These are phyloP conservation scores for Enteromius paludinosus DNA, from an alignment of 2,797 vertebrate species.

Conservation along the genomic window DNA sequence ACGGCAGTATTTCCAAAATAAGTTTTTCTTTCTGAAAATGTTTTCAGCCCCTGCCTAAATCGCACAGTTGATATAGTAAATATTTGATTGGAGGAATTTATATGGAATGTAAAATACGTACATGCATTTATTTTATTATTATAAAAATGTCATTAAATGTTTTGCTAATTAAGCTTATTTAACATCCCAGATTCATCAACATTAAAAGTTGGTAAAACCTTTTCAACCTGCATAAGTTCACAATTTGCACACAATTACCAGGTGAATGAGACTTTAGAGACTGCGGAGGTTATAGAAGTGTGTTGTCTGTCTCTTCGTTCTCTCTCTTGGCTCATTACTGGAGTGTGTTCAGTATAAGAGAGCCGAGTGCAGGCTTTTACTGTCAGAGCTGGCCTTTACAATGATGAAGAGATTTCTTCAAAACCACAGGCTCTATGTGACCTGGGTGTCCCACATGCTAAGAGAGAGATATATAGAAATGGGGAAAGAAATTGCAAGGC, in stretches of 20 bases:
- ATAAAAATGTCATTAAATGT: background rate
- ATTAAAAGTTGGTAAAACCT: background rate
- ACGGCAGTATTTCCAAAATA: too few species aligned
- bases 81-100: background rate
- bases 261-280: background rate
- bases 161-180: background rate
- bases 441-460: slow-evolving; percentile 2
- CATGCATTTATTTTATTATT: background rate
- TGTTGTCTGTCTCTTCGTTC: background rate
- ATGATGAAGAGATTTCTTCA: slow-evolving; percentile 12
- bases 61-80: background rate
- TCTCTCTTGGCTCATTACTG: slow-evolving; percentile 29
- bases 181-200: background rate
- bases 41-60: too few species aligned
- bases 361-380: background rate
- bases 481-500: background rate
- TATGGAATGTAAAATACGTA: background rate
- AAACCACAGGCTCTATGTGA: background rate
- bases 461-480: background rate
- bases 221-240: background rate
- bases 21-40: background rate
- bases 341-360: slow-evolving; percentile 11
- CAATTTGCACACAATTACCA: background rate
- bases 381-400: slow-evolving; percentile 33
- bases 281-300: background rate